Conservation (phyloP, 2,888 invertebrate genomes). For the Cataglyphis rosenhaueri region DNA sequence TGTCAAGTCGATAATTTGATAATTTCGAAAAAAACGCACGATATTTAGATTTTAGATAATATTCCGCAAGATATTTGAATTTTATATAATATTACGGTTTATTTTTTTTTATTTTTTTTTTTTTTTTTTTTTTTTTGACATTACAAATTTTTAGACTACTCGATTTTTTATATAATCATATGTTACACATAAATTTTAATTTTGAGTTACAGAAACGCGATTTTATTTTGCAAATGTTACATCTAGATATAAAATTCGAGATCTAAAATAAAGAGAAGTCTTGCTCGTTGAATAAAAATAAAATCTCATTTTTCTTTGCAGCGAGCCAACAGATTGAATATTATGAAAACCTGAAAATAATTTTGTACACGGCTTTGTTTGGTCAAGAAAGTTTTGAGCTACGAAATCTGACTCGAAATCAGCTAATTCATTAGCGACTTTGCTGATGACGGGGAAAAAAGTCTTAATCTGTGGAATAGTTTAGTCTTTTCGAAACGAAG, state of each 20-base stretch:
- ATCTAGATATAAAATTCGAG: constrained; percentile 3
- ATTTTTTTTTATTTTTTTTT: background rate
- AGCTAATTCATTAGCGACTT: constrained; percentile 38
- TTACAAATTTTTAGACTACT: background rate
- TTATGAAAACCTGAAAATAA: constrained; percentile 31
- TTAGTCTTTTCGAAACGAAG: background rate
- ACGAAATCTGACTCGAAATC: constrained; percentile 34
- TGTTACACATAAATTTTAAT: background rate
- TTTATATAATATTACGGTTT: background rate
- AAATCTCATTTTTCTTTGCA: constrained; percentile 26
- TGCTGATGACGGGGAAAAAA: constrained; percentile 23
- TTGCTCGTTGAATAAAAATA: background rate
- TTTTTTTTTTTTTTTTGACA: background rate
- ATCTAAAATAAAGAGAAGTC: background rate
- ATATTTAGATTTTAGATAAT: background rate
- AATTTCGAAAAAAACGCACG: background rate
- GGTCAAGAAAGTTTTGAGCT: constrained; percentile 21
- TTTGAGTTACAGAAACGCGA: background rate
- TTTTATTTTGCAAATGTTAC: constrained; percentile 8
- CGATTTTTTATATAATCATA: background rate
- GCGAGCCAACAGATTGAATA: constrained; percentile 36
- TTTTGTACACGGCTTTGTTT: constrained; percentile 5
- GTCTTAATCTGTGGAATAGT: background rate
- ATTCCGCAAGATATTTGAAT: background rate
- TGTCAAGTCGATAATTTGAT: background rate